Percentiles rank a stretch among this genome's conserved stretches.
phyloP scores from a whole-genome alignment of 1,140 invertebrate species.

The Aleiodes sp. region DNA sequence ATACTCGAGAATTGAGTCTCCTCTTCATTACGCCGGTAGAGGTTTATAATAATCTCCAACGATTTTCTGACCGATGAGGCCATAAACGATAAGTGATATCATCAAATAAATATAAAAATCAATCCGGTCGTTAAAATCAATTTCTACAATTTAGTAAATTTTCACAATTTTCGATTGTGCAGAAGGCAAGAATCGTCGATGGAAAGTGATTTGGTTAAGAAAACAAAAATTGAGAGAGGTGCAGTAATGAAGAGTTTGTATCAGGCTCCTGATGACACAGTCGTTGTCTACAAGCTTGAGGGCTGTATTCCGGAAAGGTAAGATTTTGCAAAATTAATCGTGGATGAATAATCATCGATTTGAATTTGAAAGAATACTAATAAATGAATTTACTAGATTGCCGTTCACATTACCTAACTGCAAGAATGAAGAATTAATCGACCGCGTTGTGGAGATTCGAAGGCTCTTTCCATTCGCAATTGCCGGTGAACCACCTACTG shows the following conservation, averaged over 20 bases:
- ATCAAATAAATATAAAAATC: too few relatives aligned
- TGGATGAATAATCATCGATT: background rate
- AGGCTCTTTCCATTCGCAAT: conserved; percentile 39
- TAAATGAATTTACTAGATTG: conserved; percentile 32
- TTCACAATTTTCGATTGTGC: background rate
- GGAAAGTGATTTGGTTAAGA: background rate
- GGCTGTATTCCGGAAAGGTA: conserved; percentile 43
- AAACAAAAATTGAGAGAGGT: background rate
- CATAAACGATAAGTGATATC: too few relatives aligned
- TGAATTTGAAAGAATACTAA: background rate
- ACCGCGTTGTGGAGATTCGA: conserved; percentile 30
- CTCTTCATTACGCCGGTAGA: too few relatives aligned
- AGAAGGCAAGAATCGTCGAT: background rate
- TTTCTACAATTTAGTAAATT: too few relatives aligned
- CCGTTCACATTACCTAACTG: conserved; percentile 41
- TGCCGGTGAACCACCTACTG: background rate
- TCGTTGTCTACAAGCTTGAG: conserved; percentile 38
- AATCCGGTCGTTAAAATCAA: too few relatives aligned
- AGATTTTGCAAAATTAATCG: background rate
- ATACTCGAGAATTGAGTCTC: too few relatives aligned
- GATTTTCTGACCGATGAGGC: too few relatives aligned
- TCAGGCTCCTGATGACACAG: background rate
- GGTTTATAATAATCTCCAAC: too few relatives aligned
- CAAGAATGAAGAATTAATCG: conserved; percentile 22
- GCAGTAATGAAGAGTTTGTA: conserved; percentile 4